These are phyloP conservation scores for Mythimna impura DNA, from an alignment of 2,888 invertebrate genomes.

Conservation along the genomic window DNA sequence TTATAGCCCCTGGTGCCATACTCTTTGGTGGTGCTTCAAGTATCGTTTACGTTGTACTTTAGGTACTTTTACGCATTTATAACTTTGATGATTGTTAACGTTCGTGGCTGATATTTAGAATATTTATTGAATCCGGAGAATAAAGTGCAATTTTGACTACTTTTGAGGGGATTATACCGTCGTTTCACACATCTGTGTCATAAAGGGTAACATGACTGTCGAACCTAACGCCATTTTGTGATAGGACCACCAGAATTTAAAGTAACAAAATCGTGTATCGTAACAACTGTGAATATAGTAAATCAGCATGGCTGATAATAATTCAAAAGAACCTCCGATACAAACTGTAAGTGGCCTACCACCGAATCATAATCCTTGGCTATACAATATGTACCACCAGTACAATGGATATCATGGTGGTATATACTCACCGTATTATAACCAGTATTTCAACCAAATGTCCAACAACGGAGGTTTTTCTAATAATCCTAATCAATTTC, in stretches of 20 bases:
- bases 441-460: constrained; percentile 87
- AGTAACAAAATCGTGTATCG: neutral
- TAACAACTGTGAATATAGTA: neutral
- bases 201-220: neutral
- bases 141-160: constrained; percentile 8
- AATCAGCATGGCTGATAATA: constrained; percentile 81
- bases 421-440: constrained; percentile 88
- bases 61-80: neutral
- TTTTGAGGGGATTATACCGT: neutral
- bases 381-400: constrained; percentile 83
- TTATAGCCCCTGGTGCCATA: too few relatives aligned
- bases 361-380: constrained; percentile 85
- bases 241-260: constrained; percentile 3
- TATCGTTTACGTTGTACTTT: too few relatives aligned
- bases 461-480: constrained; percentile 76
- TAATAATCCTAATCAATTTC: constrained; percentile 78
- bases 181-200: neutral
- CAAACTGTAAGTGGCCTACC: constrained; percentile 87
- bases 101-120: neutral
- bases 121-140: neutral
- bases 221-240: constrained; percentile 75
- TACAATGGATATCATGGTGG: constrained; percentile 84
- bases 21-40: too few relatives aligned
- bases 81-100: neutral
- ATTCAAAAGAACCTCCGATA: constrained; percentile 85